A percentile compares a stretch with the other conserved stretches of the same genome.
Conservation (phyloP, 1,140 invertebrate species). For the Ylistrum balloti region DNA sequence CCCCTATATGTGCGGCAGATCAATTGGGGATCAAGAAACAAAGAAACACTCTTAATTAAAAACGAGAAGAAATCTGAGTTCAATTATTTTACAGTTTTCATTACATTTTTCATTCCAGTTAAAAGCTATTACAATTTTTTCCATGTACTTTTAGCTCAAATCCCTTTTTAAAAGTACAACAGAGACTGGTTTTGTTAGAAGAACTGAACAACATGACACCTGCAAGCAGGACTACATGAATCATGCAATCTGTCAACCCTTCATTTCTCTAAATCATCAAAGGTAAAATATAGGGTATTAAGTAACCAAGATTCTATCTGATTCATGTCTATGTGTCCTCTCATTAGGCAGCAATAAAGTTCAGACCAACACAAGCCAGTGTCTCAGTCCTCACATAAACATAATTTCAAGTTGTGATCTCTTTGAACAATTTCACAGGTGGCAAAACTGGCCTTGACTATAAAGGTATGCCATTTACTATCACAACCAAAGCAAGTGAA, state of each 20-base stretch:
- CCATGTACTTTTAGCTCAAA: not conserved
- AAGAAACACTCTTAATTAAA: not conserved
- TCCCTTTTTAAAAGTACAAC: slow-evolving; percentile 19
- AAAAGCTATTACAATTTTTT: slow-evolving; percentile 11
- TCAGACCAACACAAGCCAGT: not conserved
- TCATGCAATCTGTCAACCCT: not conserved
- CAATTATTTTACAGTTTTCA: slow-evolving; percentile 2
- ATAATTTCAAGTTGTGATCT: not conserved
- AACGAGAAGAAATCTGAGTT: not conserved
- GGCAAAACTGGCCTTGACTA: not conserved
- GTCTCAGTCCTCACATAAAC: too few species aligned
- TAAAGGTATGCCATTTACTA: too few species aligned
- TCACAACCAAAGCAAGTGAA: too few species aligned
- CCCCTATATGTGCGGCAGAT: not conserved
- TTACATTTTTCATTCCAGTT: slow-evolving; percentile 12
- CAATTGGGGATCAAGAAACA: not conserved
- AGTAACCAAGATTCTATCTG: not conserved
- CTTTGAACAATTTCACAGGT: slow-evolving; percentile 26
- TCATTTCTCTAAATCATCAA: slow-evolving; percentile 3
- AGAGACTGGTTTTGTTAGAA: not conserved
- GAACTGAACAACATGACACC: not conserved
- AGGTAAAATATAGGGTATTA: not conserved
- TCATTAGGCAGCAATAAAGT: not conserved
- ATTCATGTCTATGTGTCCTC: not conserved
- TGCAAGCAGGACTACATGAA: not conserved